A percentile compares a stretch with the other conserved stretches of the same genome.
These are phyloP conservation scores for Dynastes grantii DNA, from an alignment of 2,888 invertebrate genomes.

Conservation along the genomic window DNA sequence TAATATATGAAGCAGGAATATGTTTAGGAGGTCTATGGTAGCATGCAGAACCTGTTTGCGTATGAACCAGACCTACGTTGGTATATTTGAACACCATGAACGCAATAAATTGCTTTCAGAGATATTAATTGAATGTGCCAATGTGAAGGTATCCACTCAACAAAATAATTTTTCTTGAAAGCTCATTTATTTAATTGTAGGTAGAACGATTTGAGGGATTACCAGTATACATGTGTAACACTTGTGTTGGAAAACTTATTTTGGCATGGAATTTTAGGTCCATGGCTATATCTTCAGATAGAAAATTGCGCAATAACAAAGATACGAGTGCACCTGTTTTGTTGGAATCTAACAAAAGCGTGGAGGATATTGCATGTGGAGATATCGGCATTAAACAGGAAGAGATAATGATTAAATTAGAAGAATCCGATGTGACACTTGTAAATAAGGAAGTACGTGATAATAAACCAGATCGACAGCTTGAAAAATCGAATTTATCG, in stretches of 20 bases:
- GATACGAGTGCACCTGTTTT: not conserved
- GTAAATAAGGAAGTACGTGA: not conserved
- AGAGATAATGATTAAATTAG: not conserved
- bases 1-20: not conserved
- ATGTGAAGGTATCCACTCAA: not conserved
- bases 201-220: not conserved
- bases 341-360: not conserved
- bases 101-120: not conserved
- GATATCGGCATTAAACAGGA: not conserved
- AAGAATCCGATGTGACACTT: not conserved
- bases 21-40: not conserved
- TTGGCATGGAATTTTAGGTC: slow-evolving; percentile 7
- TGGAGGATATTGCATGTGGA: not conserved
- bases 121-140: not conserved
- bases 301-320: not conserved
- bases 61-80: not conserved
- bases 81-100: not conserved
- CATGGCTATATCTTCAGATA: not conserved
- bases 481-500: no score
- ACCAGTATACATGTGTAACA: not conserved
- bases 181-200: not conserved
- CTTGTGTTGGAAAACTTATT: slow-evolving; percentile 1
- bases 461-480: no score
- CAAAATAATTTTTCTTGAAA: no score
- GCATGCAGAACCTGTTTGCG: not conserved